Percentiles rank a stretch among this genome's conserved stretches.
Evolutionary conservation across 1,140 invertebrate genomes (phyloP).

Genomic region (Drosophila suzukii): DNA sequence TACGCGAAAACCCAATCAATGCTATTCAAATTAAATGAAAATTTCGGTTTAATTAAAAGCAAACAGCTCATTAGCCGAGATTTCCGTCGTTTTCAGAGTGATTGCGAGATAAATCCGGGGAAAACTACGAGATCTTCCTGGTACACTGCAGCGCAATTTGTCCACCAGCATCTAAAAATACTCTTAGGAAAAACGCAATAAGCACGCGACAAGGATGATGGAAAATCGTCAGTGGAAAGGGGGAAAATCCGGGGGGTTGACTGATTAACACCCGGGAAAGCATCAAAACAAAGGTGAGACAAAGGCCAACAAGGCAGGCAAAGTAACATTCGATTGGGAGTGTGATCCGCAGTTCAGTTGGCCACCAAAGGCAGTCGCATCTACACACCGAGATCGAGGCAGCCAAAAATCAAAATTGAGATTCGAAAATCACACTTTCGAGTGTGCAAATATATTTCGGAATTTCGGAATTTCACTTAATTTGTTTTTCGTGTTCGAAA

Average conservation of each 20-base stretch:
- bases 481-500: conserved; percentile 53
- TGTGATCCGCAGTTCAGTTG: conserved; percentile 28
- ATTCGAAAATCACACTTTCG: conserved; percentile 22
- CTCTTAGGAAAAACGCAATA: conserved; percentile 44
- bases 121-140: conserved; percentile 11
- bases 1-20: conserved; percentile 42
- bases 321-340: conserved; percentile 18
- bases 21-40: conserved; percentile 56
- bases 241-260: conserved; percentile 5
- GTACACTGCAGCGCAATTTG: conserved; percentile 64
- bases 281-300: conserved; percentile 53
- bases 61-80: conserved; percentile 65
- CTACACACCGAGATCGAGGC: conserved; percentile 38
- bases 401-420: conserved; percentile 12
- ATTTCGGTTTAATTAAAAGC: conserved; percentile 68
- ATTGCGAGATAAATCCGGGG: conserved; percentile 26
- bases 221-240: neutral
- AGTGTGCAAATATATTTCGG: conserved; percentile 26
- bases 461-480: conserved; percentile 32
- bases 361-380: conserved; percentile 38
- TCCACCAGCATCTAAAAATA: conserved; percentile 48
- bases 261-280: conserved; percentile 55
- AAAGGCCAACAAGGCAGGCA: conserved; percentile 43
- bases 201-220: conserved; percentile 71
- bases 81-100: conserved; percentile 23